phyloP scores from a whole-genome alignment of 2,888 invertebrate species.

The Mechanitis messenoides region DNA sequence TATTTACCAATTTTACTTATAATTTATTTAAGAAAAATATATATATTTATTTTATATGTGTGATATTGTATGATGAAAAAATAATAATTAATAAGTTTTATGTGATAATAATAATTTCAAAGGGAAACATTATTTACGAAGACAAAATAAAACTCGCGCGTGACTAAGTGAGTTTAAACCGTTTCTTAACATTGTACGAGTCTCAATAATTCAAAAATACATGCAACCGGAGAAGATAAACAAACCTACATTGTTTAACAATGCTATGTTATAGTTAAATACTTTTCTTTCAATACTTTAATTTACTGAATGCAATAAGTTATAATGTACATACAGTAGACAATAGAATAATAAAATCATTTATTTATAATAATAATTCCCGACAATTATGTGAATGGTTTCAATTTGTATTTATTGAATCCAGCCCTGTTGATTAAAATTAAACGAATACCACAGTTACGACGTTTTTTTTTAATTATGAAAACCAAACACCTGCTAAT shows the following conservation, averaged over 20 bases:
- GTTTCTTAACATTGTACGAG: constrained; percentile 32
- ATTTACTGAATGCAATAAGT: too few relatives aligned
- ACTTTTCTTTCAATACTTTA: constrained; percentile 8
- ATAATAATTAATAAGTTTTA: background rate
- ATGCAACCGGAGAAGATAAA: constrained; percentile 32
- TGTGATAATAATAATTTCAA: background rate
- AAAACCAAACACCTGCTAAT: constrained; percentile 1
- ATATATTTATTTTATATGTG: background rate
- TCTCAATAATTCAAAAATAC: constrained; percentile 37
- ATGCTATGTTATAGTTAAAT: constrained; percentile 35
- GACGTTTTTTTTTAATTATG: background rate
- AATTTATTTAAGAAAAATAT: background rate
- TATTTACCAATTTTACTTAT: background rate
- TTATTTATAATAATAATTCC: too few relatives aligned
- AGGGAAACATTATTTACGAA: constrained; percentile 35
- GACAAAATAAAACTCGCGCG: constrained; percentile 40
- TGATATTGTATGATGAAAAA: constrained; percentile 5
- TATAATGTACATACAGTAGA: too few relatives aligned
- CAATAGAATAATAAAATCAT: too few relatives aligned
- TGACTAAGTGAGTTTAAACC: constrained; percentile 37
- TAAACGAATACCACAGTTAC: background rate
- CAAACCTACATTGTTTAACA: constrained; percentile 34
- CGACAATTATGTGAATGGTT: too few relatives aligned
- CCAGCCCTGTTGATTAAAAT: too few relatives aligned
- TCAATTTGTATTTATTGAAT: too few relatives aligned